Percentiles rank a stretch among this genome's conserved stretches.
Conservation (phyloP, 2,888 invertebrate genomes). For the Neoaliturus tenellus region DNA sequence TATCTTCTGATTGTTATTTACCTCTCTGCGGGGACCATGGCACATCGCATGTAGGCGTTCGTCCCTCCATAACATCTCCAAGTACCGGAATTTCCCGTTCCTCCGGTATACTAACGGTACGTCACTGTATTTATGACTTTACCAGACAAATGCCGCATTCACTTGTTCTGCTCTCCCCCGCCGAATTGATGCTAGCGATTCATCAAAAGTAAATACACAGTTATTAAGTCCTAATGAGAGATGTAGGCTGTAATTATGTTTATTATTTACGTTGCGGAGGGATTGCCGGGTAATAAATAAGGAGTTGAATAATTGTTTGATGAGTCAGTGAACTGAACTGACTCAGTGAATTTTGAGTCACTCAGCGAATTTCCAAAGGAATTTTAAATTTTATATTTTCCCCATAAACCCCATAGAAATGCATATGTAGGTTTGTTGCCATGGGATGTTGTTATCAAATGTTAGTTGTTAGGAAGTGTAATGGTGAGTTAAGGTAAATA, state of each 20-base stretch:
- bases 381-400: no score
- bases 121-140: conserved; percentile 40
- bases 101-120: conserved; percentile 17
- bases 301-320: conserved; percentile 33
- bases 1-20: conserved; percentile 24
- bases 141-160: conserved; percentile 6
- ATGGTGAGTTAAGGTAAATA: no score
- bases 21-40: neutral
- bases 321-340: no score
- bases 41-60: neutral
- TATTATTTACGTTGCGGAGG: conserved; percentile 3
- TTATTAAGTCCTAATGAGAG: conserved; percentile 38
- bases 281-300: neutral
- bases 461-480: no score
- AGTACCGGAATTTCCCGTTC: conserved; percentile 47
- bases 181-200: conserved; percentile 22
- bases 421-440: no score
- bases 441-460: no score
- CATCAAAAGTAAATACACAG: conserved; percentile 14
- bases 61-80: neutral
- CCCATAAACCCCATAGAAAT: no score
- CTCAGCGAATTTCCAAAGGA: no score
- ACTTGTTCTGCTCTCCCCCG: neutral
- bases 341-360: no score
- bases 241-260: conserved; percentile 25